Conservation (phyloP, 2,888 invertebrate genomes). For the Megamerina dolium region DNA sequence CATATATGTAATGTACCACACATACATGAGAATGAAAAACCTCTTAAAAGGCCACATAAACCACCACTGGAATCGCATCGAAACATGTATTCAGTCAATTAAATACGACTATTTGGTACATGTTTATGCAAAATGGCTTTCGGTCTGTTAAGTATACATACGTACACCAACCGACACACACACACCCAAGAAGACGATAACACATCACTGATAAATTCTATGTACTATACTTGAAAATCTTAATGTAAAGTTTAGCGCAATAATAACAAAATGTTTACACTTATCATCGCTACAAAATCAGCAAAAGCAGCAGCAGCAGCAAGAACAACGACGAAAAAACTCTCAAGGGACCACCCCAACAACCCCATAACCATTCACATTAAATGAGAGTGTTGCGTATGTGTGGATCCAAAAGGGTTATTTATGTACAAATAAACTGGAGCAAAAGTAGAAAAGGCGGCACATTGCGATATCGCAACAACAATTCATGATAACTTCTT, state of each 20-base stretch:
- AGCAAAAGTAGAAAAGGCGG: too few species aligned
- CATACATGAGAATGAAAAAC: too few species aligned
- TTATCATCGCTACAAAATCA: conserved; percentile 38
- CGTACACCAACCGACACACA: conserved; percentile 4
- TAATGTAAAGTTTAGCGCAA: background rate
- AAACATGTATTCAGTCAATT: conserved; percentile 18
- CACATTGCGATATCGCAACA: too few species aligned
- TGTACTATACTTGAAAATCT: background rate
- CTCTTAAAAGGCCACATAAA: conserved; percentile 32
- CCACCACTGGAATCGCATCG: conserved; percentile 38
- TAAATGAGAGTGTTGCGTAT: too few species aligned
- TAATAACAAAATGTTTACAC: conserved; percentile 5
- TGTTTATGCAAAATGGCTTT: conserved; percentile 36
- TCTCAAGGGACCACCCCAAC: conserved; percentile 30
- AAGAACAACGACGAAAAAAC: conserved; percentile 9
- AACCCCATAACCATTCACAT: too few species aligned
- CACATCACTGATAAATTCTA: too few species aligned
- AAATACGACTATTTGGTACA: conserved; percentile 13
- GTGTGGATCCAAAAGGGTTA: too few species aligned
- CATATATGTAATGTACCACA: too few species aligned
- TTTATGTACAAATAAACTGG: too few species aligned
- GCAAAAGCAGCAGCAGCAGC: conserved; percentile 25
- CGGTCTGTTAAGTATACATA: conserved; percentile 34
- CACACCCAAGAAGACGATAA: background rate
- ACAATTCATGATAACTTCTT: conserved; percentile 5